These are phyloP conservation scores for Pyxicephalus adspersus DNA, from an alignment of 2,113 vertebrate species.

Conservation along the genomic window DNA sequence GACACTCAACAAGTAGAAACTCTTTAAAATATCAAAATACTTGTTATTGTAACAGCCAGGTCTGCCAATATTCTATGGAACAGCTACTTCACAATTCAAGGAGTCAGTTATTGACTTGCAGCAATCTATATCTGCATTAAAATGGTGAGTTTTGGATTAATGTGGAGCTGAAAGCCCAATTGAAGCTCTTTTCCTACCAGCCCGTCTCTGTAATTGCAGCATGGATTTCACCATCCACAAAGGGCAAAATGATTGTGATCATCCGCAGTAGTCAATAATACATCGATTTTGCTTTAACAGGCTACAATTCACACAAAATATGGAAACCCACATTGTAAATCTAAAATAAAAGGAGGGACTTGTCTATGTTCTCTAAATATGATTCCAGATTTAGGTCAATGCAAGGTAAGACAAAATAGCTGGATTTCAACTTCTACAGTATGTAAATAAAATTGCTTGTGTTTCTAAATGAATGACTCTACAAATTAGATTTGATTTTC, in stretches of 20 bases:
- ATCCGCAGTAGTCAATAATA: constrained; percentile 75
- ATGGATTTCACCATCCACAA: constrained; percentile 86
- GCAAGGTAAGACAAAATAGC: background rate
- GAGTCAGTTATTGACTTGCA: constrained; percentile 79
- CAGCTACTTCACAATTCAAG: constrained; percentile 78
- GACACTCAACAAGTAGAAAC: constrained; percentile 60
- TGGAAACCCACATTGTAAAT: constrained; percentile 78
- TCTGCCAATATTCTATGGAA: constrained; percentile 69
- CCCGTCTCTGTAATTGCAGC: constrained; percentile 82
- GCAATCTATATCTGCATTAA: constrained; percentile 86
- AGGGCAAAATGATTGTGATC: constrained; percentile 83
- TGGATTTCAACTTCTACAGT: too few species aligned
- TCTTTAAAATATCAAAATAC: constrained; percentile 73
- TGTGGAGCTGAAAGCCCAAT: constrained; percentile 82
- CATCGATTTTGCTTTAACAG: constrained; percentile 78
- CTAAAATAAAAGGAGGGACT: constrained; percentile 58
- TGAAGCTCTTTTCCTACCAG: constrained; percentile 80
- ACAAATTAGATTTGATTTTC: too few species aligned
- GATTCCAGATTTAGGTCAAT: background rate
- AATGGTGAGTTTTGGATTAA: constrained; percentile 83
- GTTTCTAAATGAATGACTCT: too few species aligned
- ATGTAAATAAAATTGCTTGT: too few species aligned
- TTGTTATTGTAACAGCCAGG: constrained; percentile 68
- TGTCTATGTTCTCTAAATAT: constrained; percentile 25
- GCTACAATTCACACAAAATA: constrained; percentile 78